Evolutionary conservation across 2,113 vertebrate genomes (phyloP).

Genomic region (Arizona elegans): DNA sequence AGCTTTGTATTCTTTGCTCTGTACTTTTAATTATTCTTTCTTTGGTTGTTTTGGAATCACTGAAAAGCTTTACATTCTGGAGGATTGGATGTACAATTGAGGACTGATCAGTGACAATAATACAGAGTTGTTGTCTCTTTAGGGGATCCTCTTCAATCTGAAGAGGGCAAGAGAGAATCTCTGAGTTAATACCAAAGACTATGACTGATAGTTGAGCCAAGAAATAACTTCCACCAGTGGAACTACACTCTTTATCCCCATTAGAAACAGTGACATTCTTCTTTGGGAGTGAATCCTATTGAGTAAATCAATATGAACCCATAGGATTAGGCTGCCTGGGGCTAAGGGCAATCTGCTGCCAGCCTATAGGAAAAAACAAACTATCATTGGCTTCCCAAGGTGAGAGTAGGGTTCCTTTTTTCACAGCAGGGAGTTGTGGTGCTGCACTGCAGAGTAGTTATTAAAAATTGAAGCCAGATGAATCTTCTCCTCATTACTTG

Average conservation of each 20-base stretch:
- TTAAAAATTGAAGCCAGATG: slow-evolving; percentile 6
- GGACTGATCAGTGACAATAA: background rate
- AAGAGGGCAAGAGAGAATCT: background rate
- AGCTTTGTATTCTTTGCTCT: background rate
- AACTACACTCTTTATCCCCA: background rate
- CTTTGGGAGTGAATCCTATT: background rate
- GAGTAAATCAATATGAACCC: background rate
- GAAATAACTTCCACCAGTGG: background rate
- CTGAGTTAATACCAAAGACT: background rate
- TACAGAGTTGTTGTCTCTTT: background rate
- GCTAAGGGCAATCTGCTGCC: background rate
- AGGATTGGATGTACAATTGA: background rate
- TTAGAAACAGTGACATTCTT: background rate
- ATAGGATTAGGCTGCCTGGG: background rate
- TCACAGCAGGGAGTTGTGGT: background rate
- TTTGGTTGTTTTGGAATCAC: background rate
- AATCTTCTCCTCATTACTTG: background rate
- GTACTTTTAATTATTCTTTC: background rate
- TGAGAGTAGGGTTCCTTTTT: background rate
- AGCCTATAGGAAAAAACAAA: background rate
- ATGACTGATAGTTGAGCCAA: background rate
- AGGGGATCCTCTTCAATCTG: background rate
- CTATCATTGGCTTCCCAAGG: background rate
- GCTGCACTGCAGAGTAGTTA: background rate
- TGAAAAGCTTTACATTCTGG: background rate